phyloP scores from a whole-genome alignment of 2,888 invertebrate species.

The Lasioglossum villosulum region DNA sequence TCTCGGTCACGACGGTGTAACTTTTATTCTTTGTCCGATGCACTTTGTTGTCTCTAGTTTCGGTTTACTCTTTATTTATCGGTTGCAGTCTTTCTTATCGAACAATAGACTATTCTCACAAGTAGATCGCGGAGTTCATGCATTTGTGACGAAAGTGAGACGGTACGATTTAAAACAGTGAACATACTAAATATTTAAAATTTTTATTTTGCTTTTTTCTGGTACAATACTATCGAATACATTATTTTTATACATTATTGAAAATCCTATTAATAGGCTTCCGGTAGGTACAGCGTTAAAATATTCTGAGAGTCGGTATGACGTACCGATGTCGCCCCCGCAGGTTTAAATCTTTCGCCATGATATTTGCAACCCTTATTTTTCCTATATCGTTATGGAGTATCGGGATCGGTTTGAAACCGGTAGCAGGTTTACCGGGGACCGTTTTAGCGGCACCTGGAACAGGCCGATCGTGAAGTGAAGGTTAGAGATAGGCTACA shows the following conservation, averaged over 20 bases:
- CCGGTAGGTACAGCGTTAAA: too few species aligned
- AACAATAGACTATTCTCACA: too few species aligned
- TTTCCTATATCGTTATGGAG: neutral
- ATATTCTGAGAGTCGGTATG: too few species aligned
- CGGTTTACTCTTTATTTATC: neutral
- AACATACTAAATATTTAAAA: too few species aligned
- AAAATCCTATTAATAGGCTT: too few species aligned
- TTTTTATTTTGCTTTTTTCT: too few species aligned
- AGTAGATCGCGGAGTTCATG: too few species aligned
- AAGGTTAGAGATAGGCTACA: neutral
- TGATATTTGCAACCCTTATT: neutral
- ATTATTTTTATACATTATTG: too few species aligned
- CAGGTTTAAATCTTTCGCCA: neutral
- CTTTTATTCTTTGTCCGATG: neutral
- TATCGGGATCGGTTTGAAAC: conserved; percentile 28
- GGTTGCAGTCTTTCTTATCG: neutral
- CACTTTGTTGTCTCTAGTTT: neutral
- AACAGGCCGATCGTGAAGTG: conserved; percentile 30
- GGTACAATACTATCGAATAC: too few species aligned
- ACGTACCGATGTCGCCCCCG: too few species aligned
- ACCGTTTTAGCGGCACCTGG: conserved; percentile 49
- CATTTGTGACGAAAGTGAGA: too few species aligned
- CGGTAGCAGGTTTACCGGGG: conserved; percentile 22
- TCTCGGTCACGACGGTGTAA: neutral
- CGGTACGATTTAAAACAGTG: too few species aligned